These are phyloP conservation scores for Arvicanthis niloticus DNA, from an alignment of 2,113 vertebrate species.

Conservation along the genomic window DNA sequence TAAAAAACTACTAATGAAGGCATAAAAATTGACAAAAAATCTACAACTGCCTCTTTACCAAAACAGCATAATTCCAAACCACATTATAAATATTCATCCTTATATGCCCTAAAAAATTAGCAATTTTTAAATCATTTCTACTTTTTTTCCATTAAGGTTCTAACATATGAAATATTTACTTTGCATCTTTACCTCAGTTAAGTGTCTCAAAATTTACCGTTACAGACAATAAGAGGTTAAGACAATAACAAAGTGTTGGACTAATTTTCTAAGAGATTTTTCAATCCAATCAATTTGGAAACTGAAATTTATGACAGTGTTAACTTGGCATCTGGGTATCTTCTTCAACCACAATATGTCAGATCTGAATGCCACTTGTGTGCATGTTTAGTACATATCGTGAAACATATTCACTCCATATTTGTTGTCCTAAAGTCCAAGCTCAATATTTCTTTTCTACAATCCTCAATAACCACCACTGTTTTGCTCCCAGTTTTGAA, in stretches of 20 bases:
- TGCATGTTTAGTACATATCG: too few relatives aligned
- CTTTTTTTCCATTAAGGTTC: neutral
- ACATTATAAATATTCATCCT: neutral
- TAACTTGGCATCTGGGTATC: accelerated
- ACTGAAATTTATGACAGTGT: neutral
- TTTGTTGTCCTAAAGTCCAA: neutral
- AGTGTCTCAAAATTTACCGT: neutral
- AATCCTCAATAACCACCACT: neutral
- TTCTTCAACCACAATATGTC: too few relatives aligned
- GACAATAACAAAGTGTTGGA: neutral
- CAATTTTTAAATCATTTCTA: neutral
- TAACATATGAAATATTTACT: neutral
- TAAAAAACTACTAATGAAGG: neutral
- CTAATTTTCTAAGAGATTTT: neutral
- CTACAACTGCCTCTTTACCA: neutral
- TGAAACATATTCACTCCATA: neutral
- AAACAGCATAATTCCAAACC: neutral
- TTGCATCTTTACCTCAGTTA: neutral
- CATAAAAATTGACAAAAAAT: neutral
- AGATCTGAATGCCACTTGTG: neutral
- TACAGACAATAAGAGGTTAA: neutral
- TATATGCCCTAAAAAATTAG: neutral
- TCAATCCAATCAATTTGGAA: neutral
- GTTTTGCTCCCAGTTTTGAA: neutral
- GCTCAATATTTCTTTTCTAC: neutral